phyloP scores from a whole-genome alignment of 1,140 invertebrate genomes.

The Eriosoma lanigerum region DNA sequence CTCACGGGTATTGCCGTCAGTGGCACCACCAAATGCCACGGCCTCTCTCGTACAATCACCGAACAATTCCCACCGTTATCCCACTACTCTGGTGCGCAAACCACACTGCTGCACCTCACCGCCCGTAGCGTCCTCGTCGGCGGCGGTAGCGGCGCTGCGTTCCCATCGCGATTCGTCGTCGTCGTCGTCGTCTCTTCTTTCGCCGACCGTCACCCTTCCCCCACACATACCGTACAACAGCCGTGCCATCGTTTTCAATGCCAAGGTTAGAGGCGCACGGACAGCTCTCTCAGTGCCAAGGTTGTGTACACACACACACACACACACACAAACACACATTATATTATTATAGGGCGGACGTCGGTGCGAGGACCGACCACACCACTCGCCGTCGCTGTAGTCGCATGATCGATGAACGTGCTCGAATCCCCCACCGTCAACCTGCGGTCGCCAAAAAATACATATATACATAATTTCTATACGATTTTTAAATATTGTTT shows the following conservation, averaged over 20 bases:
- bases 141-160: background rate
- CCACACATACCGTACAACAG: background rate
- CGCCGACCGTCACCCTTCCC: background rate
- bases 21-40: background rate
- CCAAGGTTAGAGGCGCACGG: slow-evolving; percentile 52
- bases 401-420: background rate
- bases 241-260: slow-evolving; percentile 52
- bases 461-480: too few relatives aligned
- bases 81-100: background rate
- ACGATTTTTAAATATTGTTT: too few relatives aligned
- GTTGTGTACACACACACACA: slow-evolving; percentile 54
- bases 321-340: slow-evolving; percentile 56
- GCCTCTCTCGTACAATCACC: background rate
- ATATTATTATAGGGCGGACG: too few relatives aligned
- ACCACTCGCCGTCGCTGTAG: background rate
- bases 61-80: background rate
- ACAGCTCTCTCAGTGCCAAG: slow-evolving; percentile 43
- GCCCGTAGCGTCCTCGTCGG: background rate
- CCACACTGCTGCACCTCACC: background rate
- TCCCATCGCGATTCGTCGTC: slow-evolving; percentile 24
- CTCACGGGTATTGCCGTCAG: background rate
- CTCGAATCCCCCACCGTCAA: background rate
- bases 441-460: background rate
- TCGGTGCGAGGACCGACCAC: too few relatives aligned
- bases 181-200: background rate